Conservation (phyloP, 2,113 vertebrate genomes). For the Python bivittatus region DNA sequence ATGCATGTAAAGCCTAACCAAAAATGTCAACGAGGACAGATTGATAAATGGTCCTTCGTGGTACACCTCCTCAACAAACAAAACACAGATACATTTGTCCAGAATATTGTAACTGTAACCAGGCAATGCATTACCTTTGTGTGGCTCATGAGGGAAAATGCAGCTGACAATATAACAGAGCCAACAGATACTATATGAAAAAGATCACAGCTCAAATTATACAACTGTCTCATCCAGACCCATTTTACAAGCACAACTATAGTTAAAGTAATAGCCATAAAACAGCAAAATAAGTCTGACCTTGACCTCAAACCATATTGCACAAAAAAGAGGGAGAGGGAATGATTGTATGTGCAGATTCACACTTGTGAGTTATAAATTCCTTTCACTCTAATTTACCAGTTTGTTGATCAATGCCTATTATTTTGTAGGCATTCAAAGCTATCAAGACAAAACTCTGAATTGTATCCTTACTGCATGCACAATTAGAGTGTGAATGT, state of each 20-base stretch:
- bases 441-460: background rate
- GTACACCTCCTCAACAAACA: slow-evolving; percentile 8
- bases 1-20: background rate
- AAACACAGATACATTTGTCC: slow-evolving; percentile 15
- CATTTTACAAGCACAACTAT: background rate
- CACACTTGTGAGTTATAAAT: background rate
- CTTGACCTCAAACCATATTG: slow-evolving; percentile 30
- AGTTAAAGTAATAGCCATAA: slow-evolving; percentile 1
- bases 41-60: background rate
- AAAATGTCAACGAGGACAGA: slow-evolving; percentile 1
- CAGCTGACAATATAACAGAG: background rate
- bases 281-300: slow-evolving; percentile 1
- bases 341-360: slow-evolving; percentile 2
- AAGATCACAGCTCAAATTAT: background rate
- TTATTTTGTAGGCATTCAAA: background rate
- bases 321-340: background rate
- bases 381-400: background rate
- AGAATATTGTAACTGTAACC: slow-evolving; percentile 21
- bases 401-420: background rate
- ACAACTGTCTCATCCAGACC: fast-evolving
- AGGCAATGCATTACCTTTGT: slow-evolving; percentile 3
- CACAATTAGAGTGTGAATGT: background rate
- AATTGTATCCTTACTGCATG: background rate
- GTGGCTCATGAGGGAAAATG: background rate
- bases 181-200: background rate